Evolutionary conservation across 2,797 vertebrate species (phyloP), one percentile per base, ranked within the genome.

Genomic region (Synanceia verrucosa): DNA sequence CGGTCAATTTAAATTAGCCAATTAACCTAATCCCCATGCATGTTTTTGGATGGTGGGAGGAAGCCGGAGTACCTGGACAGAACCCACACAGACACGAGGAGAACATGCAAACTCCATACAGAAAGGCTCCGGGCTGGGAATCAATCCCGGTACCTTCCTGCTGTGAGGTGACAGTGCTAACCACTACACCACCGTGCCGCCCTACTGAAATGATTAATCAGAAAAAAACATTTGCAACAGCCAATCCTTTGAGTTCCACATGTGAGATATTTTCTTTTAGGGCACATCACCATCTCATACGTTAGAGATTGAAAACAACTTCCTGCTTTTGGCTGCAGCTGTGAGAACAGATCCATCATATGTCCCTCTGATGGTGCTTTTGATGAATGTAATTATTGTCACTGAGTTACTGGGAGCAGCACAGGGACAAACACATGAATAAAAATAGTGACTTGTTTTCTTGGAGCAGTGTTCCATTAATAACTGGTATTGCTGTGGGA

Each of bases 401-500:
- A 24, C 59, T 39, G 33, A 23, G 31, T 41, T 24, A 48, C 46
- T 23, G 47, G 2, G 34, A 10, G 7, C 13, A 55, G 41, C 39
- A 24, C 60, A 16, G 23, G 29, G 2, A 39, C 13, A n/a, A 21
- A 52, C 21, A 51, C 48, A 37, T 3, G 9, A 43, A 34, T 29
- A 39, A 75, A 53, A n/a, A 66, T 4, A 19, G 10, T 34, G 9
- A 1, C 41, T 69, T 63, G 29, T 66, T 53, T 73, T 61, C 33
- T 34, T 65, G 43, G 6, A 58, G 55, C 11, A 28, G 29, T n/a
- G 4, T 56, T 79, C 88, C 83, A 90, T 85, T 81, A 81, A 89
- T 86, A 89, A 74, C 81, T 14, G 8, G 4, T 5, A 50, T 84
- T 81, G 70, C 61, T 87, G 63, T 93, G 91, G 86, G 90, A 92